A percentile compares a stretch with the other conserved stretches of the same genome.
Evolutionary conservation across 2,888 invertebrate genomes (phyloP).

Genomic region (Amphipoea oculea): DNA sequence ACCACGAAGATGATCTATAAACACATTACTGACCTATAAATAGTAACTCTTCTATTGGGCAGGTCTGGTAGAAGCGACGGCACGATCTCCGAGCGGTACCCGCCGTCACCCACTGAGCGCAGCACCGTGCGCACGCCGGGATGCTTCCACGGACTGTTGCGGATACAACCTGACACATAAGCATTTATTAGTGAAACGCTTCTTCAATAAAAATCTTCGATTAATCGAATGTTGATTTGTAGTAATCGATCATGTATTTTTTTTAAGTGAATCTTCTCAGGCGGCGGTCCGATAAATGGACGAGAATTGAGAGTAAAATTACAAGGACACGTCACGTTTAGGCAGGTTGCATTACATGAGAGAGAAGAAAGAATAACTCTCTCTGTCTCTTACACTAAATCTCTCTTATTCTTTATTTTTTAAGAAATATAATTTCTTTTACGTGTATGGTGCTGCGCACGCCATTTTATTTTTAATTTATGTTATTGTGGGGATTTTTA

Average conservation of each 20-base stretch:
- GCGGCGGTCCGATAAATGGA: not conserved
- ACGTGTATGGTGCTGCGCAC: not conserved
- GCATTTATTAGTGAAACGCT: not conserved
- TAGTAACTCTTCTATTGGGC: conserved; percentile 86
- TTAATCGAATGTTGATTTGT: not conserved
- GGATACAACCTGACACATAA: conserved; percentile 83
- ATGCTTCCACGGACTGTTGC: conserved; percentile 91
- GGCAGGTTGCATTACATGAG: not conserved
- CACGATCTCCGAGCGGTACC: conserved; percentile 91
- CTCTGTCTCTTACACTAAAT: not conserved
- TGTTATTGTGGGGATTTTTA: not conserved
- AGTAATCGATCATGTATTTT: not conserved
- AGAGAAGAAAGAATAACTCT: not conserved
- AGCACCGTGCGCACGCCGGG: conserved; percentile 91
- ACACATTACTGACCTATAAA: conserved; percentile 72
- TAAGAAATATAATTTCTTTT: not conserved
- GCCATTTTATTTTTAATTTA: no score
- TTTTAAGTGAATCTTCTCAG: not conserved
- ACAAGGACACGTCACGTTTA: no score
- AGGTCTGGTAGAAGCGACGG: conserved; percentile 92
- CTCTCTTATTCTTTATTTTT: not conserved
- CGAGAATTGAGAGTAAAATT: not conserved
- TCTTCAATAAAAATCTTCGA: no score
- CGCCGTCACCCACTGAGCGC: conserved; percentile 82
- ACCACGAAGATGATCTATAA: no score